Evolutionary conservation across 2,888 invertebrate genomes (phyloP).

Genomic region (Pristionchus maxplancki): DNA sequence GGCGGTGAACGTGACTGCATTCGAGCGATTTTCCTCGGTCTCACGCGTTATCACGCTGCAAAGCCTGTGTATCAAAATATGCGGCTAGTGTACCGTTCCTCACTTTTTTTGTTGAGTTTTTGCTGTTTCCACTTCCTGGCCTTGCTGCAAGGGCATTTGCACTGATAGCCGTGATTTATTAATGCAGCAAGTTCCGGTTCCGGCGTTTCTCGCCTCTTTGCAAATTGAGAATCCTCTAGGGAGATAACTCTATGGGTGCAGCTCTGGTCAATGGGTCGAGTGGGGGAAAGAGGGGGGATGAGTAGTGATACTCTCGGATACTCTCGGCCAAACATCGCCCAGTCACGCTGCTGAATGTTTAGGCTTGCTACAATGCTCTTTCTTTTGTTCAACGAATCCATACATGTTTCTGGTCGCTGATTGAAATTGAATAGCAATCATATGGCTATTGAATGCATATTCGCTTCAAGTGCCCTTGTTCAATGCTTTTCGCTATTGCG

Average conservation of each 20-base stretch:
- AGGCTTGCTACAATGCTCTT: background rate
- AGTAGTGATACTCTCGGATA: background rate
- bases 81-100: too few relatives aligned
- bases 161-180: too few relatives aligned
- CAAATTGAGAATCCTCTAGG: background rate
- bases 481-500: background rate
- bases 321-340: background rate
- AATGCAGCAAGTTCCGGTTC: background rate
- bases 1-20: background rate
- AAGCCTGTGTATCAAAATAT: too few relatives aligned
- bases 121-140: too few relatives aligned
- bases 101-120: too few relatives aligned
- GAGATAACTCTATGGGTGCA: background rate
- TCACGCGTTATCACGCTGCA: too few relatives aligned
- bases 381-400: too few relatives aligned
- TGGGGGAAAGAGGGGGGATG: background rate
- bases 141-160: too few relatives aligned
- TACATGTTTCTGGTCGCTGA: too few relatives aligned
- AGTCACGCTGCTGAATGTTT: background rate
- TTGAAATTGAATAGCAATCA: background rate
- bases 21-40: too few relatives aligned
- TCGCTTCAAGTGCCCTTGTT: background rate
- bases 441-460: background rate
- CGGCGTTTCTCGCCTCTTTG: background rate
- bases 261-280: constrained; percentile 35